Conservation (phyloP, 2,888 invertebrate genomes). For the Biston stratarius region DNA sequence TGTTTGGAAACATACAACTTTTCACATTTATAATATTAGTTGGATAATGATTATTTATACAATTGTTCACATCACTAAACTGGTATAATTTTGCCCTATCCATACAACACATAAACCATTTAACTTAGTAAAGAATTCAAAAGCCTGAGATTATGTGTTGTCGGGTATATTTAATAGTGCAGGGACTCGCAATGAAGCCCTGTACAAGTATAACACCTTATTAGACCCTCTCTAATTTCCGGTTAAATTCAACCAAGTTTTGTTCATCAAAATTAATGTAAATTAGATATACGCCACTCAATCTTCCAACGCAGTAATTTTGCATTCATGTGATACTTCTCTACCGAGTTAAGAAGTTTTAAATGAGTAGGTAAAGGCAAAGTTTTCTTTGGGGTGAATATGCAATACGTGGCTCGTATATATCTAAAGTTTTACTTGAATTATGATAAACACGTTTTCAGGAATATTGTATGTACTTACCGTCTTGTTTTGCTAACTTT, state of each 20-base stretch:
- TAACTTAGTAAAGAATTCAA: neutral
- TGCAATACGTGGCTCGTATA: conserved; percentile 11
- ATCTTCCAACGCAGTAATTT: conserved; percentile 25
- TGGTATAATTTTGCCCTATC: too few relatives aligned
- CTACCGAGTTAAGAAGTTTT: conserved; percentile 18
- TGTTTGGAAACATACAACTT: too few relatives aligned
- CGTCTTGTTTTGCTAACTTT: neutral
- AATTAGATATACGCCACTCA: conserved; percentile 18
- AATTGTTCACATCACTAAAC: too few relatives aligned
- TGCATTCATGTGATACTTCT: conserved; percentile 29
- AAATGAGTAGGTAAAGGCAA: conserved; percentile 24
- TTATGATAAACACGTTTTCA: conserved; percentile 4
- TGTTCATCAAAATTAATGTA: conserved; percentile 20
- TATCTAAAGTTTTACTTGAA: conserved; percentile 8
- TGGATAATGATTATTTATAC: too few relatives aligned
- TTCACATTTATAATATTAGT: too few relatives aligned
- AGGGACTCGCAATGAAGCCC: neutral
- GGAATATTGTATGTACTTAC: neutral
- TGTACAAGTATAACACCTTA: conserved; percentile 1
- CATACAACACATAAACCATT: too few relatives aligned
- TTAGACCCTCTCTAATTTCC: conserved; percentile 2
- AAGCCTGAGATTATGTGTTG: neutral
- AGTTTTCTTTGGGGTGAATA: conserved; percentile 26
- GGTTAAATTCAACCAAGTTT: conserved; percentile 1
- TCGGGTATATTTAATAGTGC: conserved; percentile 4